phyloP scores from a whole-genome alignment of 2,888 invertebrate species.

The Proisotoma minuta region DNA sequence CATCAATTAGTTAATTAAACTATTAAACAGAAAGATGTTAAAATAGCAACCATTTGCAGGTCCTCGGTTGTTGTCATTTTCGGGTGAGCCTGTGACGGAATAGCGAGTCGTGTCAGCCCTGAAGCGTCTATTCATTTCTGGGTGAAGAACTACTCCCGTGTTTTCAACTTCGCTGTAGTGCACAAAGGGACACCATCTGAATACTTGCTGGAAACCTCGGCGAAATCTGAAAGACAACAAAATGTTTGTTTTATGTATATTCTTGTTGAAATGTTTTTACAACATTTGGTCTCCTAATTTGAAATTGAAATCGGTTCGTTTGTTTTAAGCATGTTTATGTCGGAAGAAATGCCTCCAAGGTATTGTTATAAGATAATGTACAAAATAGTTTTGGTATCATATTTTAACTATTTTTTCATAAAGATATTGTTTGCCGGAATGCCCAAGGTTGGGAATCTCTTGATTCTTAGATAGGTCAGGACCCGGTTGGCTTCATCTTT shows the following conservation, averaged over 20 bases:
- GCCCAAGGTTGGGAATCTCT: no score
- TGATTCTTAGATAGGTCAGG: no score
- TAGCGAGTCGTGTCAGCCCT: constrained; percentile 64
- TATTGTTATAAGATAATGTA: no score
- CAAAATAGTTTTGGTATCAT: no score
- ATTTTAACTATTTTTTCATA: no score
- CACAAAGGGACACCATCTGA: constrained; percentile 79
- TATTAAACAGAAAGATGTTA: neutral
- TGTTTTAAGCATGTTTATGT: no score
- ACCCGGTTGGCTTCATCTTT: no score
- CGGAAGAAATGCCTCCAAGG: no score
- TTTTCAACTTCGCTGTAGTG: constrained; percentile 55
- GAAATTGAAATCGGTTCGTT: no score
- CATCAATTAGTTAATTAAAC: neutral
- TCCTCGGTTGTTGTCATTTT: constrained; percentile 60
- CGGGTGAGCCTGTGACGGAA: constrained; percentile 72
- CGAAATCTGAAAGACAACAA: constrained; percentile 66
- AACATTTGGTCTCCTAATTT: no score
- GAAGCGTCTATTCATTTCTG: constrained; percentile 13
- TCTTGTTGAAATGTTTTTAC: no score
- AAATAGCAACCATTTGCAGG: constrained; percentile 63
- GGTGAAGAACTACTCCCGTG: constrained; percentile 50
- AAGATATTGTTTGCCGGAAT: no score
- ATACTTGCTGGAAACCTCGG: constrained; percentile 86
- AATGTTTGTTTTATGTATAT: neutral